Evolutionary conservation across 2,113 vertebrate genomes (phyloP), one percentile per base, ranked within the genome.

Genomic region (Leucoraja erinaceus): DNA sequence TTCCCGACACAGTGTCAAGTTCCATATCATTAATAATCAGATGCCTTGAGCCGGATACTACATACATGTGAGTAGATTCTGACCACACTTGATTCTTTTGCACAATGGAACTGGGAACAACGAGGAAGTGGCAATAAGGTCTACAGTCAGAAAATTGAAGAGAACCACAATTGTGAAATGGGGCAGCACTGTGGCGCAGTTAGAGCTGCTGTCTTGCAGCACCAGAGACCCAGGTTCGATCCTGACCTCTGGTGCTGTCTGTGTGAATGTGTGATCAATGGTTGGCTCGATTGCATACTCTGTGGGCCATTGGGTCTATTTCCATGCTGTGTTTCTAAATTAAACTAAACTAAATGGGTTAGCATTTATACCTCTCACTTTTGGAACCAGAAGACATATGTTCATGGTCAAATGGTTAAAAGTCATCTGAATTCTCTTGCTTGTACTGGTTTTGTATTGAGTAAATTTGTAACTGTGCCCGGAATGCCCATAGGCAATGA

Each of bases 1-100:
- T 99, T 93, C 99, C 98, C 0, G 97, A 98, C 96, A 97, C 97
- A 9, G 95, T 98, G 90, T 97, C 97, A 75, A 97, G 96, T 63
- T 97, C 98, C 47, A 97, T 99, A 96, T 98, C 98, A 83, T 96
- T 99, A 94, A 98, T 99, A 72, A 94, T 99, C 75, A 97, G 98
- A 93, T 99, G 99, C 95, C 94, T 99, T 96, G 98, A 99, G 90
- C 97, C 99, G 0, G 99, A 99, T 95, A 98, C 97, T 93, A 98
- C 97, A 59, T 99, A 99, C 95, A 99, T 98, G 99, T 99, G 95
- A 98, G 98, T 97, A 8, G 2, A 72, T 72, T 25, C 68, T 63
- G 14, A 31, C 5, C 12, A 86, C 28, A 63, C 7, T 86, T 7
- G 4, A 11, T 6, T 86, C 25, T n/a, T 86, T 86, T 31, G 47